These are phyloP conservation scores for Drosophila hawaiiensis DNA, from an alignment of 2,888 invertebrate genomes.

Conservation along the genomic window DNA sequence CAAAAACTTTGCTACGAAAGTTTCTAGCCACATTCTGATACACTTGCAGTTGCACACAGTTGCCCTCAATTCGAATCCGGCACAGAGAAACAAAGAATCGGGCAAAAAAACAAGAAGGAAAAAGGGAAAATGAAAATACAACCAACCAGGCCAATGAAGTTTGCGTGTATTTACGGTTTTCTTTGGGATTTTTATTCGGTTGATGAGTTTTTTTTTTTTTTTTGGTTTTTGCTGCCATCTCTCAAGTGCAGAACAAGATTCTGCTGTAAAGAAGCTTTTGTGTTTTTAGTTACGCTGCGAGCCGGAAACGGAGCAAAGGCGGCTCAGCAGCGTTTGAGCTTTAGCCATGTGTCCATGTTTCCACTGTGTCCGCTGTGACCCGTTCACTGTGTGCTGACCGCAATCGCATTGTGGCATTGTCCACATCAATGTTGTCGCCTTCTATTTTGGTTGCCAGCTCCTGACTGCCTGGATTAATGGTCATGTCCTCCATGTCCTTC, in stretches of 20 bases:
- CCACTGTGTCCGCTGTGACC: not conserved
- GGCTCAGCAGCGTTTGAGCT: not conserved
- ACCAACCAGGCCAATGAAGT: slow-evolving; percentile 35
- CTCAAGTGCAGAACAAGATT: slow-evolving; percentile 70
- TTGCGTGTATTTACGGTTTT: slow-evolving; percentile 67
- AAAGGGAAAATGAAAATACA: slow-evolving; percentile 8
- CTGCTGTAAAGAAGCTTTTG: slow-evolving; percentile 65
- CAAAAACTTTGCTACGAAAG: slow-evolving; percentile 57
- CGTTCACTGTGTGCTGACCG: slow-evolving; percentile 52
- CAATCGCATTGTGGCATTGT: slow-evolving; percentile 82
- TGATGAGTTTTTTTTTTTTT: slow-evolving; percentile 26
- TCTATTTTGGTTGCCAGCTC: slow-evolving; percentile 66
- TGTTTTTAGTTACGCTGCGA: slow-evolving; percentile 73
- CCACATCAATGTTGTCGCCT: slow-evolving; percentile 79
- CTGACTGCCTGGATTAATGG: slow-evolving; percentile 66
- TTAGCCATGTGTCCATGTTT: not conserved
- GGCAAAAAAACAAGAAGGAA: not conserved
- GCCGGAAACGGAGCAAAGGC: slow-evolving; percentile 65
- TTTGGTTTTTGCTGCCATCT: slow-evolving; percentile 18
- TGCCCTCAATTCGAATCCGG: slow-evolving; percentile 1
- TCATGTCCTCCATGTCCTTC: slow-evolving; percentile 24
- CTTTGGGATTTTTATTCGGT: slow-evolving; percentile 67
- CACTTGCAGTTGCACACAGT: slow-evolving; percentile 46
- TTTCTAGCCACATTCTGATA: slow-evolving; percentile 71
- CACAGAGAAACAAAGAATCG: not conserved